Base-by-base conservation (phyloP, 2,797 vertebrate genomes). In the Macrochelys suwanniensis region DNA sequence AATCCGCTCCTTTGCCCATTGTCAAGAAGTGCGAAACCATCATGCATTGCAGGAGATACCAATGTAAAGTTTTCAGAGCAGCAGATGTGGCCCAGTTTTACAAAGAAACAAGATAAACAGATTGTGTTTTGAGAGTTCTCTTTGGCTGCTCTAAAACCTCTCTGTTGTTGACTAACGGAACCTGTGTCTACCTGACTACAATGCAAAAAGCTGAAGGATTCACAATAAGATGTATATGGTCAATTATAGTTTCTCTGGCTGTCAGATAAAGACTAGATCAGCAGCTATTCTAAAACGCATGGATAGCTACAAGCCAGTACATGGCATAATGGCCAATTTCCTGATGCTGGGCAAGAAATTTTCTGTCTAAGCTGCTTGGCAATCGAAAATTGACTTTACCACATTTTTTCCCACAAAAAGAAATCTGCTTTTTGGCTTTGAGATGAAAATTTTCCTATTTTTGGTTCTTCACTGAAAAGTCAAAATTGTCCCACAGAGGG, bases 71-170 rank as follows among this genome's bases (percentile, higher is more conserved):
- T 97, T 97, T 97, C 91, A 93, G 94, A 97, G 88, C 96, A 97
- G 97, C 97, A 97, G 97, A 96, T 96, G 96, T 96, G 94, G 93
- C 96, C 96, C 85, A 28, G 0, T 94, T 97, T 97, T 91, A 91
- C 85, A 96, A 59, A 96, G 94, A 84, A 95, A 76, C 74, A 92
- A 86, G 74, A 90, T 0, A 88, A 97, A 90, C 97, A 97, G 95
- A 97, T 97, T 96, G 96, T 94, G 94, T 94, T 96, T 96, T 80
- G 94, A 97, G 96, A 96, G 86, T 89, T 93, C 94, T 97, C 85
- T 91, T 96, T 97, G 88, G 85, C 90, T 96, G 90, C 90, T 96
- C 93, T 91, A 56, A 97, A 97, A 95, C 97, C 88, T 96, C 97
- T 97, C 96, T 51, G 0, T 90, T 89, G 95, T 96, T 97, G 95